Evolutionary conservation across 2,797 vertebrate genomes (phyloP).

Genomic region (Cetoscarus ocellatus): DNA sequence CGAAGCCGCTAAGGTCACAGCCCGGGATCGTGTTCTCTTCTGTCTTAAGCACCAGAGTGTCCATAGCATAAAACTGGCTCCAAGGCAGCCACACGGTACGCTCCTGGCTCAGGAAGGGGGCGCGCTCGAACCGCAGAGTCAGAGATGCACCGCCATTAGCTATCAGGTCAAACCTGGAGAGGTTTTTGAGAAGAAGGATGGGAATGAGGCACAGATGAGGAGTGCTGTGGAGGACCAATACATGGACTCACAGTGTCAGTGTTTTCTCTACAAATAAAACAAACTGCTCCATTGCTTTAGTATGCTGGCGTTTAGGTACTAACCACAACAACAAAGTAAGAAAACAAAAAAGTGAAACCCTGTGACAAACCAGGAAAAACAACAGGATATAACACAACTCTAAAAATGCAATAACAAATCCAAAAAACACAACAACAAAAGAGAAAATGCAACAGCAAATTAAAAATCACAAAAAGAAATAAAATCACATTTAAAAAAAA

Average conservation of each 20-base stretch:
- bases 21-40: constrained; percentile 99
- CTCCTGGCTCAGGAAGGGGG: constrained; percentile 97
- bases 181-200: constrained; percentile 76
- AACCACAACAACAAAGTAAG: too few species aligned
- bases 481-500: too few species aligned
- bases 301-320: too few species aligned
- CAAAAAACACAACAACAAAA: too few species aligned
- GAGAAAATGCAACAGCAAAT: too few species aligned
- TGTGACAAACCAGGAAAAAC: too few species aligned
- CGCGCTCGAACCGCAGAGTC: constrained; percentile 95
- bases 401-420: too few species aligned
- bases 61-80: constrained; percentile 99
- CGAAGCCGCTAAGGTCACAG: constrained; percentile 97
- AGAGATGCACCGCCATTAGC: constrained; percentile 96
- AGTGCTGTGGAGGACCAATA: constrained; percentile 60
- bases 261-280: constrained; percentile 40
- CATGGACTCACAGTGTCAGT: constrained; percentile 44
- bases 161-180: constrained; percentile 96
- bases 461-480: too few species aligned
- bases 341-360: too few species aligned
- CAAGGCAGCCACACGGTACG: constrained; percentile 98
- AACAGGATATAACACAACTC: too few species aligned
- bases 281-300: constrained; percentile 45
- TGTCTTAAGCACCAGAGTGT: constrained; percentile 98
- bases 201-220: constrained; percentile 70